Conservation (phyloP, 1,140 invertebrate genomes). For the Capitella teleta region DNA sequence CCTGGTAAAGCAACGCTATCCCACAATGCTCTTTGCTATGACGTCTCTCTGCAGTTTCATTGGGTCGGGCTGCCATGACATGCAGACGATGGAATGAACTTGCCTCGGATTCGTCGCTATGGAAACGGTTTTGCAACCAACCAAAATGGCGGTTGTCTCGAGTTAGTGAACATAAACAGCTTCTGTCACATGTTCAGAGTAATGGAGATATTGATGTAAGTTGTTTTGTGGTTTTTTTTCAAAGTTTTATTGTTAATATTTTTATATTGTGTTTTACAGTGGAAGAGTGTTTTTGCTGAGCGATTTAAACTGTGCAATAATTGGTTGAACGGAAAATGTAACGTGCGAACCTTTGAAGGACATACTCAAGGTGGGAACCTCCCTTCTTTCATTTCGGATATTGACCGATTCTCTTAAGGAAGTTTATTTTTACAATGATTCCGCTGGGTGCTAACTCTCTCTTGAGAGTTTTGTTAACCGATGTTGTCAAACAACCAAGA, state of each 20-base stretch:
- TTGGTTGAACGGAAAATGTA: slow-evolving; percentile 38
- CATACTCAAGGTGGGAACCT: slow-evolving; percentile 41
- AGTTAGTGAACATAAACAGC: slow-evolving; percentile 37
- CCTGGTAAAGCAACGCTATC: slow-evolving; percentile 31
- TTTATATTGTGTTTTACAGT: slow-evolving; percentile 20
- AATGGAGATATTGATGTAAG: slow-evolving; percentile 33
- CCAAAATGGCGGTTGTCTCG: slow-evolving; percentile 38
- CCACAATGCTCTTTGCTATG: not conserved
- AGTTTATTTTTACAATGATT: no score
- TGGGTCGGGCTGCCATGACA: not conserved
- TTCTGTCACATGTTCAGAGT: slow-evolving; percentile 33
- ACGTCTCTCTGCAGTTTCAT: not conserved
- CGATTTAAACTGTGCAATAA: slow-evolving; percentile 35
- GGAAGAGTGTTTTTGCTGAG: slow-evolving; percentile 41
- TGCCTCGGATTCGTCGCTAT: slow-evolving; percentile 29
- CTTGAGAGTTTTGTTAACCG: no score
- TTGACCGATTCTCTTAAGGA: no score
- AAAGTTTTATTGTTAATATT: not conserved
- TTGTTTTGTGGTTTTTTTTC: not conserved
- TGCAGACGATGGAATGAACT: slow-evolving; percentile 32
- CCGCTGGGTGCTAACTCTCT: no score
- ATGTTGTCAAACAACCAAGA: no score
- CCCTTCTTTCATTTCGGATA: no score
- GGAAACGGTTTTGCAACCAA: slow-evolving; percentile 34
- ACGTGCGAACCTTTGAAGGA: slow-evolving; percentile 46